Conservation (phyloP, 2,797 vertebrate species). For the Tapera naevia region DNA sequence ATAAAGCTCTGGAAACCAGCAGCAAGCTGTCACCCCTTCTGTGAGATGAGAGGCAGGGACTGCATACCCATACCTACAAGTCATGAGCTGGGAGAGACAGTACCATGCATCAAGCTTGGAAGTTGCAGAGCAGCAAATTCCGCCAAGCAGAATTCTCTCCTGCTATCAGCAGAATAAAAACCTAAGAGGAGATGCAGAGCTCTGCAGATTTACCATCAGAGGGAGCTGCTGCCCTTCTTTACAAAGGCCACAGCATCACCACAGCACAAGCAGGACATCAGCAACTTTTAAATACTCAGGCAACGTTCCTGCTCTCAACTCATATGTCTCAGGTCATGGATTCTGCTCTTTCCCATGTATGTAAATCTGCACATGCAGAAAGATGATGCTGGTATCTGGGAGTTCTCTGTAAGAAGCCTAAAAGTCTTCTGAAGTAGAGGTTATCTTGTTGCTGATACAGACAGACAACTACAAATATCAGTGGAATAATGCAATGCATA, state of each 20-base stretch:
- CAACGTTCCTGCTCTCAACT: background rate
- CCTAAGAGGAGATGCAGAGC: background rate
- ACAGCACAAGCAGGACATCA: background rate
- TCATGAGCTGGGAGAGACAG: background rate
- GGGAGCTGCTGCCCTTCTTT: slow-evolving; percentile 68
- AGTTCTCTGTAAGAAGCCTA: background rate
- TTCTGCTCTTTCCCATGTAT: background rate
- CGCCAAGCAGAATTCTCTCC: background rate
- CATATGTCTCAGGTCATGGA: background rate
- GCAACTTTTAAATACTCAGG: slow-evolving; percentile 6
- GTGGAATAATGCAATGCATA: background rate
- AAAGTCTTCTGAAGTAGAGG: background rate
- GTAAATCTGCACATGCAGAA: background rate
- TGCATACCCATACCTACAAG: background rate
- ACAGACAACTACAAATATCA: background rate
- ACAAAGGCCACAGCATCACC: background rate
- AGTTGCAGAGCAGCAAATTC: background rate
- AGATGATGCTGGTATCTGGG: background rate
- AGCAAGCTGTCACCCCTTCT: background rate
- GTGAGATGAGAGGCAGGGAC: background rate
- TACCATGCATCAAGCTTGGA: background rate
- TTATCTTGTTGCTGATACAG: background rate
- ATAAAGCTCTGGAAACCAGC: background rate
- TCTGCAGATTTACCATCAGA: slow-evolving; percentile 61
- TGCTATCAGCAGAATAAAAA: background rate